These are phyloP conservation scores for Leptopilina myrica DNA, from an alignment of 2,888 invertebrate species.

Conservation along the genomic window DNA sequence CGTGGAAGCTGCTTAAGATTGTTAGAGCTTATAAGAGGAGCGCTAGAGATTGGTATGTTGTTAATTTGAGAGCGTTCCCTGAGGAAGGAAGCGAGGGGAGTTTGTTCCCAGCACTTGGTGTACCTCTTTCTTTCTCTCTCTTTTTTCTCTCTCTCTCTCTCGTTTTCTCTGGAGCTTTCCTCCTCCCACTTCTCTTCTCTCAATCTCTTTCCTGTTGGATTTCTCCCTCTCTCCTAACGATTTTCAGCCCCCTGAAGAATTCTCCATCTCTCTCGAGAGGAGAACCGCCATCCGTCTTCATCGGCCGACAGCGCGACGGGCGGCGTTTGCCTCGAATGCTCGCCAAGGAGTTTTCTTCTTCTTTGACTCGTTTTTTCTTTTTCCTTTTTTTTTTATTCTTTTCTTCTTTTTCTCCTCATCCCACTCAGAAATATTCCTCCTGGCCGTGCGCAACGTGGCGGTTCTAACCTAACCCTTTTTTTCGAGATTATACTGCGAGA, in stretches of 20 bases:
- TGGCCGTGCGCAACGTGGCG: conserved; percentile 63
- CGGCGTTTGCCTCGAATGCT: conserved; percentile 77
- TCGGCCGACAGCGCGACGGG: conserved; percentile 77
- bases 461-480: conserved; percentile 67
- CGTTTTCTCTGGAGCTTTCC: conserved; percentile 46
- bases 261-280: conserved; percentile 65
- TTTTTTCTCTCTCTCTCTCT: conserved; percentile 44
- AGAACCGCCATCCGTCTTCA: conserved; percentile 76
- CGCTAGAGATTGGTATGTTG: conserved; percentile 74
- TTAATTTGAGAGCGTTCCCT: conserved; percentile 75
- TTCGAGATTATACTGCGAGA: conserved; percentile 65
- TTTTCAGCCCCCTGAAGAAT: conserved; percentile 60
- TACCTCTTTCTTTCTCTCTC: conserved; percentile 50
- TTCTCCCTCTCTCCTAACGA: conserved; percentile 53
- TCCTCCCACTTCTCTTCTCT: conserved; percentile 43
- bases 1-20: conserved; percentile 61
- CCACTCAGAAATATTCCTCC: conserved; percentile 65
- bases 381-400: conserved; percentile 49
- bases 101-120: conserved; percentile 58
- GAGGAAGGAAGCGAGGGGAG: conserved; percentile 61
- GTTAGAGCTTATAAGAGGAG: conserved; percentile 65
- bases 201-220: conserved; percentile 41
- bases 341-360: conserved; percentile 74
- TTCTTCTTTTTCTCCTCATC: conserved; percentile 62
- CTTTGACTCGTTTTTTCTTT: conserved; percentile 59